Evolutionary conservation across 2,113 vertebrate genomes (phyloP).

Genomic region (Hippocampus mohnikei): DNA sequence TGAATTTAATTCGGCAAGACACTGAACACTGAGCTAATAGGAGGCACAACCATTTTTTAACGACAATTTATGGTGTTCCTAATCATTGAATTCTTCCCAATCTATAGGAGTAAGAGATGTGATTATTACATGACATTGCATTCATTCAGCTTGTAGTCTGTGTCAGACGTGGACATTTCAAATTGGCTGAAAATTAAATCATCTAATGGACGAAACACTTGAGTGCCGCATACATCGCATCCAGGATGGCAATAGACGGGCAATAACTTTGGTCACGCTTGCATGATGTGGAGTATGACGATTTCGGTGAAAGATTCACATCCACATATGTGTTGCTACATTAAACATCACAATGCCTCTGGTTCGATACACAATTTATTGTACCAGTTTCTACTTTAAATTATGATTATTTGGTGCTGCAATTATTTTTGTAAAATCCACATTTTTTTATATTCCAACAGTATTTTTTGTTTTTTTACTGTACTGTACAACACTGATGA

Average conservation of each 20-base stretch:
- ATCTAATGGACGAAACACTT: conserved; percentile 13
- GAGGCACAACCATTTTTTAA: conserved; percentile 21
- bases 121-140: conserved; percentile 14
- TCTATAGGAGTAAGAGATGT: conserved; percentile 16
- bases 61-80: conserved; percentile 4
- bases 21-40: conserved; percentile 7
- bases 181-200: conserved; percentile 20
- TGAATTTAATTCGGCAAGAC: conserved; percentile 3
- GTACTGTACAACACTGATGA: conserved; percentile 34
- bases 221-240: conserved; percentile 18
- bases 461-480: conserved; percentile 18
- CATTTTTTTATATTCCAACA: conserved; percentile 10
- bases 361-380: conserved; percentile 41
- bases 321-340: conserved; percentile 29
- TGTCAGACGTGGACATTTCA: conserved; percentile 13
- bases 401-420: conserved; percentile 71
- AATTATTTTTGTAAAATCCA: conserved; percentile 74
- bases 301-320: conserved; percentile 14
- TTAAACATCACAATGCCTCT: conserved; percentile 56
- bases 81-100: conserved; percentile 18
- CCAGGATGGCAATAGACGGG: conserved; percentile 9
- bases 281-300: conserved; percentile 12
- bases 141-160: conserved; percentile 7
- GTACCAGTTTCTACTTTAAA: conserved; percentile 30
- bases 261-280: conserved; percentile 32